phyloP scores from a whole-genome alignment of 1,140 invertebrate genomes.

The Pantala flavescens region DNA sequence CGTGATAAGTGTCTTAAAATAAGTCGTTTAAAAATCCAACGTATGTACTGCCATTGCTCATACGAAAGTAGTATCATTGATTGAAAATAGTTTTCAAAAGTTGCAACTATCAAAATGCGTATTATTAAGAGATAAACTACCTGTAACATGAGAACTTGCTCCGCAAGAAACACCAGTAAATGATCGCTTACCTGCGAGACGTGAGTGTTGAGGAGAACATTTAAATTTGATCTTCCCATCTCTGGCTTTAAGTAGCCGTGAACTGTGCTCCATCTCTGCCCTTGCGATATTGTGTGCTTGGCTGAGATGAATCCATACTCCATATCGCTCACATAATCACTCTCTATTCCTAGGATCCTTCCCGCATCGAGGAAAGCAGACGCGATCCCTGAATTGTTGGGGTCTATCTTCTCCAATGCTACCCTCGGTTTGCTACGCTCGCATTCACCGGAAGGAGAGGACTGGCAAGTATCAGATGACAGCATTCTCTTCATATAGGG shows the following conservation, averaged over 20 bases:
- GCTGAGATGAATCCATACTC: conserved; percentile 27
- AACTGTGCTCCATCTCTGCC: conserved; percentile 43
- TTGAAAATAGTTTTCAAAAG: no score
- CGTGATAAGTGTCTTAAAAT: no score
- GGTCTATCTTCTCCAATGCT: conserved; percentile 9
- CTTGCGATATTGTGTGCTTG: conserved; percentile 37
- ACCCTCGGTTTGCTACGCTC: conserved; percentile 3
- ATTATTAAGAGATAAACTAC: no score
- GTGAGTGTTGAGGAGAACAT: conserved; percentile 54
- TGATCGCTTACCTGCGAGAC: conserved; percentile 44
- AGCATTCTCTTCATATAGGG: conserved; percentile 38
- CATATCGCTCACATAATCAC: conserved; percentile 26
- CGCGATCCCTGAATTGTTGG: conserved; percentile 12
- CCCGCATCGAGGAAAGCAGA: conserved; percentile 36
- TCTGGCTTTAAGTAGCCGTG: conserved; percentile 52
- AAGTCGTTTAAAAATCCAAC: no score
- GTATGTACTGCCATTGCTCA: no score
- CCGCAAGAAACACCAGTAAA: no score
- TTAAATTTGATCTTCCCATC: conserved; percentile 52
- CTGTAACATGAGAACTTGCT: no score
- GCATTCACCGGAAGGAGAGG: background rate
- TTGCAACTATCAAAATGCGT: no score
- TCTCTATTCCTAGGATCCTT: conserved; percentile 29
- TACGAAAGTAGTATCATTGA: no score
- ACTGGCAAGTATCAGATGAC: background rate